Base-by-base conservation (phyloP, 1,140 invertebrate species). In the Brachionus sp. region DNA sequence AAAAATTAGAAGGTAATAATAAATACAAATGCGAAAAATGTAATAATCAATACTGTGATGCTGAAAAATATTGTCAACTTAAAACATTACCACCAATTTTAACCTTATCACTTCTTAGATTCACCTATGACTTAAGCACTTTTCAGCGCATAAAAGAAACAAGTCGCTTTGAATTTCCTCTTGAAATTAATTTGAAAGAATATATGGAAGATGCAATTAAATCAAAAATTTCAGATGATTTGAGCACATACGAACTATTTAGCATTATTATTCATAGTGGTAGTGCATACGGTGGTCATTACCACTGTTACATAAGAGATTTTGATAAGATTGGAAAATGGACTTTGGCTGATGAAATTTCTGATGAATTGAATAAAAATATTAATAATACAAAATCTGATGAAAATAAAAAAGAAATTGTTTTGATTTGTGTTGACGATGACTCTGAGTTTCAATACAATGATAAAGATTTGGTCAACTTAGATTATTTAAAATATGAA, bases 191-290 rank as follows among this genome's bases (percentile, higher is more conserved):
- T 80, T 87, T 89, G 86, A 70, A 77, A 29, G 84, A 85, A 23
- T 88, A 86, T 78, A 84, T 82, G 84, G 88, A 89, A 82, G 77
- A 87, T 84, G 44, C 46, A 5, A 7, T 50, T 35, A 73, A 53
- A 82, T 46, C 29, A 82, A 75, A 42, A 33, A 70, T 16, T 1
- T 78, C 9, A 68, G 29, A 19, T 19, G 46, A 23, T 33, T 37
- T 44, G 4, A 75, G 75, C 25, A 77, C 68, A 16, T 89, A 88
- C 84, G 87, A 89, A 19, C 82, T 89, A 25, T 88, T 87, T 83
- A 88, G 88, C 25, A 86, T 89, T 5, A 86, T 89, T 2, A 87
- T 89, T 77, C 88, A 89, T 44, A 83, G 86, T 42, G 88, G 88
- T 9, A 86, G 87, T 64, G 86, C 87, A 9, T 84, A 87, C 83